phyloP scores from a whole-genome alignment of 2,888 invertebrate species.

The Carterocephalus palaemon region DNA sequence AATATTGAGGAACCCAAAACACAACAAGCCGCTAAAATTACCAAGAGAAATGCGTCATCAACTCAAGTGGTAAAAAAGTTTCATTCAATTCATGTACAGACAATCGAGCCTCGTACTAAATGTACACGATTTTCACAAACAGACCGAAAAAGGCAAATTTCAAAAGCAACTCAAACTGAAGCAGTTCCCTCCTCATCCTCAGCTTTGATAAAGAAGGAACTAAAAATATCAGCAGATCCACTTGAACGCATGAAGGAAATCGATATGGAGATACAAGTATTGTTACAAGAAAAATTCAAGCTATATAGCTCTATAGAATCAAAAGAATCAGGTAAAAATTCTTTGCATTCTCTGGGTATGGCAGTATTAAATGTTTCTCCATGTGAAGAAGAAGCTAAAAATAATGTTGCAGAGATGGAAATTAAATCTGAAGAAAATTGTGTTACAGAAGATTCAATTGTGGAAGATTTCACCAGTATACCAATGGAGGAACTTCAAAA shows the following conservation, averaged over 20 bases:
- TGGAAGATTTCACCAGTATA: constrained; percentile 60
- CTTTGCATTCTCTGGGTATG: constrained; percentile 62
- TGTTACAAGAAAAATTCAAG: constrained; percentile 79
- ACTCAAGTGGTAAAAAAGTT: constrained; percentile 50
- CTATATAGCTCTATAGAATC: constrained; percentile 74
- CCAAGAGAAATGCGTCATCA: constrained; percentile 38
- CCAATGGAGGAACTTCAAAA: constrained; percentile 66
- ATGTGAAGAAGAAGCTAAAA: constrained; percentile 36
- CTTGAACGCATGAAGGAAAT: constrained; percentile 80
- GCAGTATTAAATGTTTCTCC: constrained; percentile 60
- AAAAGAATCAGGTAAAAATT: constrained; percentile 45
- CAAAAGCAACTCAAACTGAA: constrained; percentile 54
- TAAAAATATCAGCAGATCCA: constrained; percentile 47
- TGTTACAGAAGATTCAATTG: constrained; percentile 50
- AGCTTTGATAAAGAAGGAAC: constrained; percentile 31
- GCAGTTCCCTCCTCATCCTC: constrained; percentile 37
- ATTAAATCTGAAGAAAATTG: constrained; percentile 32
- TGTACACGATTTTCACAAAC: constrained; percentile 48
- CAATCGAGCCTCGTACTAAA: constrained; percentile 34
- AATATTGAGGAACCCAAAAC: constrained; percentile 37
- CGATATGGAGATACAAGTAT: constrained; percentile 77
- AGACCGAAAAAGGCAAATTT: constrained; percentile 38
- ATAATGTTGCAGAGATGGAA: constrained; percentile 6
- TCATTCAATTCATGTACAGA: constrained; percentile 51
- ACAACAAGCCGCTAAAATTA: constrained; percentile 40